Evolutionary conservation across 2,113 vertebrate species (phyloP).

Genomic region (Eclectus roratus): DNA sequence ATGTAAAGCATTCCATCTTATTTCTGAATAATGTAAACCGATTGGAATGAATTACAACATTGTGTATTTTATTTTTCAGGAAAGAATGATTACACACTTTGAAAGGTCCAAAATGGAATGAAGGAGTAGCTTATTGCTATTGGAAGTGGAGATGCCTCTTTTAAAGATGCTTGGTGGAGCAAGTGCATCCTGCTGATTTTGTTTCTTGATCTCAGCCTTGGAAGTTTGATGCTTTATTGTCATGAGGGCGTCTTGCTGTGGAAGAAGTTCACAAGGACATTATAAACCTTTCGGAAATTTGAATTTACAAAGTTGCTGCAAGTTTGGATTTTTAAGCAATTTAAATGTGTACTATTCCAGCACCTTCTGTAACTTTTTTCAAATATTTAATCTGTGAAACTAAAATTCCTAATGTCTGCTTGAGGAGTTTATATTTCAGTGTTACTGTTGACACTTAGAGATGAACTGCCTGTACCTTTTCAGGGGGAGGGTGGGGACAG

Average conservation of each 20-base stretch:
- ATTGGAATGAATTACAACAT: rapidly evolving
- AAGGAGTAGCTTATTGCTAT: slow-evolving; percentile 39
- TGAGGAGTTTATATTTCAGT: slow-evolving; percentile 68
- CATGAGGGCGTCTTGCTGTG: slow-evolving; percentile 47
- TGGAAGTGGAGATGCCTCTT: slow-evolving; percentile 49
- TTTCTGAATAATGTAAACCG: not conserved
- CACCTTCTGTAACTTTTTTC: slow-evolving; percentile 76
- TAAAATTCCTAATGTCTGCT: slow-evolving; percentile 73
- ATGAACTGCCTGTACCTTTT: slow-evolving; percentile 64
- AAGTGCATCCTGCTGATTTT: slow-evolving; percentile 63
- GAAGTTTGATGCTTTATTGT: slow-evolving; percentile 59
- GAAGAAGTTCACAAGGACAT: slow-evolving; percentile 61
- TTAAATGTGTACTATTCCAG: slow-evolving; percentile 72
- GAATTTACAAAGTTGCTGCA: slow-evolving; percentile 68
- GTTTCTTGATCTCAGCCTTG: slow-evolving; percentile 60
- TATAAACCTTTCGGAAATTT: slow-evolving; percentile 62
- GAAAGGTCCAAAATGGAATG: slow-evolving; percentile 87
- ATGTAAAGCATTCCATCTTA: not conserved
- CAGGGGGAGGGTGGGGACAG: slow-evolving; percentile 37
- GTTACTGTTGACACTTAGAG: slow-evolving; percentile 58
- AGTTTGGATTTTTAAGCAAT: slow-evolving; percentile 74
- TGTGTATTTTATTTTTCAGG: slow-evolving; percentile 59
- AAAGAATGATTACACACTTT: slow-evolving; percentile 86
- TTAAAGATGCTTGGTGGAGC: slow-evolving; percentile 45
- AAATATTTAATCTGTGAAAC: slow-evolving; percentile 76